Conservation (phyloP, 2,113 vertebrate genomes). For the Macroglossus sobrinus region DNA sequence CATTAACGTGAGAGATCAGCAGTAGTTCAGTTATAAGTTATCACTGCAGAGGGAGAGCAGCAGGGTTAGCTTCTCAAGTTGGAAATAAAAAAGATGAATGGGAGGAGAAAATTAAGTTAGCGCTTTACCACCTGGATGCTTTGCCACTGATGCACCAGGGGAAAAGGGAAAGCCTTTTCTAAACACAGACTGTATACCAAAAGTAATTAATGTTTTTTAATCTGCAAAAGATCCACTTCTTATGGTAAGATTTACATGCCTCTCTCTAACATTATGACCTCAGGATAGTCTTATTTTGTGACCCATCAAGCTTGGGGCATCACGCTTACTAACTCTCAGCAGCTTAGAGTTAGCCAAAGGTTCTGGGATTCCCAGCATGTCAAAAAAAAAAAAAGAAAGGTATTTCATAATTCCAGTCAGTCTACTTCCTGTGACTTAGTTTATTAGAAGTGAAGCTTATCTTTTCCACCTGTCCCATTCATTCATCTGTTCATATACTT, state of each 20-base stretch:
- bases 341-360: no score
- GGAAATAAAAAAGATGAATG: conserved; percentile 62
- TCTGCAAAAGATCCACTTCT: neutral
- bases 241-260: neutral
- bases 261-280: neutral
- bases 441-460: neutral
- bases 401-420: no score
- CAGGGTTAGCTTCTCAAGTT: conserved; percentile 21
- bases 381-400: neutral
- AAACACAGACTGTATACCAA: neutral
- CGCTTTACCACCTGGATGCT: neutral
- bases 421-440: neutral
- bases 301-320: neutral
- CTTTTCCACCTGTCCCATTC: neutral
- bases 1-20: neutral
- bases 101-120: neutral
- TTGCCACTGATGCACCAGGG: neutral
- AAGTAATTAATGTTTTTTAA: neutral
- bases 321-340: neutral
- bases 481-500: neutral
- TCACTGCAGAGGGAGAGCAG: neutral
- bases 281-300: neutral
- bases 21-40: conserved; percentile 17
- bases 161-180: neutral
- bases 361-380: neutral